Percentiles rank a stretch among this genome's conserved stretches.
Evolutionary conservation across 2,888 invertebrate genomes (phyloP).

Genomic region (Zonitis immaculata): DNA sequence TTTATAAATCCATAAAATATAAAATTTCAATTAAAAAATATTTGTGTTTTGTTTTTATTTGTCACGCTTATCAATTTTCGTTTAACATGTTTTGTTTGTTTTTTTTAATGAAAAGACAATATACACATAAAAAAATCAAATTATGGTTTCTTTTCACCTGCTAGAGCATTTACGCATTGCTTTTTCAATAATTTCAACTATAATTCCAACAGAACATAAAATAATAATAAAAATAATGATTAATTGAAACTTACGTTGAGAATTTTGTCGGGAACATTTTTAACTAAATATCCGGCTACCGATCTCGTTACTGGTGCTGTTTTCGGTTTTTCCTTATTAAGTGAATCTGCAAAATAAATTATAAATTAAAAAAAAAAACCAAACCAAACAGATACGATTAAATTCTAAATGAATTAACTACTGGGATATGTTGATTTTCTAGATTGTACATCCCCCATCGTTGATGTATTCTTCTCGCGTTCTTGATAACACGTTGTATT

Average conservation of each 20-base stretch:
- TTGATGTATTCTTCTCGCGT: slow-evolving; percentile 2
- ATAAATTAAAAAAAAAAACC: too few species aligned
- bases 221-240: too few species aligned
- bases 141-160: not conserved
- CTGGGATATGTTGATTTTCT: not conserved
- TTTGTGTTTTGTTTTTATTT: not conserved
- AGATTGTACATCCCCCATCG: slow-evolving; percentile 7
- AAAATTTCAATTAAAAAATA: not conserved
- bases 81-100: not conserved
- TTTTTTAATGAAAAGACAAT: not conserved
- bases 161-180: not conserved
- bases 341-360: too few species aligned
- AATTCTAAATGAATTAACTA: not conserved
- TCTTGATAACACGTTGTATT: slow-evolving; percentile 10
- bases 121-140: not conserved
- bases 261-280: slow-evolving; percentile 29
- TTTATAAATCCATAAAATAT: too few species aligned
- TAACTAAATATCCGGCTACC: slow-evolving; percentile 44
- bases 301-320: slow-evolving; percentile 31
- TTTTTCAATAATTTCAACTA: not conserved
- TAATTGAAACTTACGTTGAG: slow-evolving; percentile 8
- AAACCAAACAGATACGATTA: too few species aligned
- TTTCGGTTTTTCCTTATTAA: not conserved
- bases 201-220: too few species aligned
- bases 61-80: not conserved